These are phyloP conservation scores for Cnemophilus loriae DNA, from an alignment of 2,113 vertebrate species.

Conservation along the genomic window DNA sequence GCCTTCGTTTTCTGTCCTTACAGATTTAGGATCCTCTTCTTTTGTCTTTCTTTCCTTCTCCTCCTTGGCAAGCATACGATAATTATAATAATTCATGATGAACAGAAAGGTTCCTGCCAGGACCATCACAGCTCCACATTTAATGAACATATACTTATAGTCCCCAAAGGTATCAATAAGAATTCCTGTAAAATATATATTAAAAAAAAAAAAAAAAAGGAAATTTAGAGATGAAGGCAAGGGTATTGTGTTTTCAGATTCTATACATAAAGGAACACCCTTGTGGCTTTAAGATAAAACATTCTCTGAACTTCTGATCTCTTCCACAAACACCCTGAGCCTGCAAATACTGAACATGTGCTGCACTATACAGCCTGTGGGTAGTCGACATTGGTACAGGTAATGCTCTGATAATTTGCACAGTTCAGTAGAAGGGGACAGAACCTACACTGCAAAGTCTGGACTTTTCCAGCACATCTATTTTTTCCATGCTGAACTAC, in stretches of 20 bases:
- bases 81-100: constrained; percentile 80
- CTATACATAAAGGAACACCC: not conserved
- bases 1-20: constrained; percentile 42
- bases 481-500: not conserved
- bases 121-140: constrained; percentile 77
- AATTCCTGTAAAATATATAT: constrained; percentile 60
- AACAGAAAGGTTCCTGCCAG: constrained; percentile 77
- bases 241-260: not conserved
- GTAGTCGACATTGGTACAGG: not conserved
- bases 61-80: constrained; percentile 71
- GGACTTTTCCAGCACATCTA: not conserved
- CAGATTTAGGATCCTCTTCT: constrained; percentile 9
- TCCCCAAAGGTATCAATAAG: constrained; percentile 74
- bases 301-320: not conserved
- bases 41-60: constrained; percentile 41
- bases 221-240: not conserved
- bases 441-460: not conserved
- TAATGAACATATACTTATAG: constrained; percentile 80
- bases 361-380: not conserved
- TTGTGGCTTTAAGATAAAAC: not conserved
- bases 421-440: not conserved
- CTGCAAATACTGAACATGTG: not conserved
- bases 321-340: not conserved
- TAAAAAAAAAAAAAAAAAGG: not conserved
- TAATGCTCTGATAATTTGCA: not conserved